These are phyloP conservation scores for Heliconius hortense DNA, from an alignment of 2,888 invertebrate species.

Conservation along the genomic window DNA sequence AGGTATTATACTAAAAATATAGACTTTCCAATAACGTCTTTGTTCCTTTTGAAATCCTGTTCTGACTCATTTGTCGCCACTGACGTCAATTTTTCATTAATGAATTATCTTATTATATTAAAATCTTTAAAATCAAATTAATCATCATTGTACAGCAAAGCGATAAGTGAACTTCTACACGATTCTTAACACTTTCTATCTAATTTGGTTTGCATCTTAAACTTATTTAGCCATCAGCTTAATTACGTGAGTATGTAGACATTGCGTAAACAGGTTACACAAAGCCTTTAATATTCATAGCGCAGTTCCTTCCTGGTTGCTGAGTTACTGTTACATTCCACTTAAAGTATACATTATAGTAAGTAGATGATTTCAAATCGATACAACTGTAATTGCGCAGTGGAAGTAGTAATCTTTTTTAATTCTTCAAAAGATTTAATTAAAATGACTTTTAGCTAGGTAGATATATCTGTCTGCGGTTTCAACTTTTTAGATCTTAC, in stretches of 20 bases:
- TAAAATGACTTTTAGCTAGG: neutral
- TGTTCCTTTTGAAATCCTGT: conserved; percentile 3
- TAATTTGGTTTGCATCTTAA: neutral
- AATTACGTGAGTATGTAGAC: conserved; percentile 3
- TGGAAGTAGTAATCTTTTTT: neutral
- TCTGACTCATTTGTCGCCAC: neutral
- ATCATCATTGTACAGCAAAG: neutral
- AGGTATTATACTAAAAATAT: neutral
- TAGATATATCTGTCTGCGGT: neutral
- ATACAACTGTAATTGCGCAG: neutral
- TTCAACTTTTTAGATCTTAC: neutral
- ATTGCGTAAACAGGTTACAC: conserved; percentile 37
- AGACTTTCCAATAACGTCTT: conserved; percentile 1
- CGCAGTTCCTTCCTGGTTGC: conserved; percentile 40
- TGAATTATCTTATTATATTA: neutral
- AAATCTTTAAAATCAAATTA: neutral
- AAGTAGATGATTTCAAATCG: conserved; percentile 1
- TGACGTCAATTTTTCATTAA: neutral
- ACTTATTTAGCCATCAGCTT: neutral
- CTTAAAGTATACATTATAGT: conserved; percentile 7
- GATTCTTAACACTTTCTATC: neutral
- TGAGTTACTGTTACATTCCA: conserved; percentile 31
- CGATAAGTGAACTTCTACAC: neutral
- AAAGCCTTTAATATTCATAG: conserved; percentile 38
- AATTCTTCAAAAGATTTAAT: neutral